These are phyloP conservation scores for Latheticus oryzae DNA, from an alignment of 2,888 invertebrate species.

Conservation along the genomic window DNA sequence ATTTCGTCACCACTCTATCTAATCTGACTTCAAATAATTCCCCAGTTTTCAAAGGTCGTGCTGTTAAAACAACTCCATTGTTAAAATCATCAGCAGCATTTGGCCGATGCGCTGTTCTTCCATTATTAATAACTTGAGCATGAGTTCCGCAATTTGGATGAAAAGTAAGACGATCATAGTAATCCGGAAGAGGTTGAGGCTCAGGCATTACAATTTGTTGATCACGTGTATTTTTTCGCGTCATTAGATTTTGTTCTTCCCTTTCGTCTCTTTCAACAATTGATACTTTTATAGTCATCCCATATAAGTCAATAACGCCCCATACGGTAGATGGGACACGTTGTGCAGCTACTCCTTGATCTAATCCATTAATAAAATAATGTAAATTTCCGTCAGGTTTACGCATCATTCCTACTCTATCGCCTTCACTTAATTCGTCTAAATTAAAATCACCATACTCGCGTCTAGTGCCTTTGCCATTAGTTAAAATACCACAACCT, in stretches of 20 bases:
- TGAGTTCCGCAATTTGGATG: constrained; percentile 93
- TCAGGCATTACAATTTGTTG: constrained; percentile 64
- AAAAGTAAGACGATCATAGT: constrained; percentile 82
- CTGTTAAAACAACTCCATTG: constrained; percentile 92
- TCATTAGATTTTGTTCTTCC: constrained; percentile 80
- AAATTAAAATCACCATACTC: constrained; percentile 95
- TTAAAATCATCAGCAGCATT: constrained; percentile 95
- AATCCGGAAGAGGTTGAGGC: constrained; percentile 65
- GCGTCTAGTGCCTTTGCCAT: constrained; percentile 92
- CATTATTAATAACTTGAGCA: constrained; percentile 91
- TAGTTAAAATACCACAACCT: constrained; percentile 95
- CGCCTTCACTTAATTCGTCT: constrained; percentile 93
- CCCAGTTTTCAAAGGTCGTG: constrained; percentile 84
- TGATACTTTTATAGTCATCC: constrained; percentile 90
- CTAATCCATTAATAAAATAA: constrained; percentile 92
- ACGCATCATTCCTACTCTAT: constrained; percentile 92
- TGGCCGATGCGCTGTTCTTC: constrained; percentile 90
- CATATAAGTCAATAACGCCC: constrained; percentile 96
- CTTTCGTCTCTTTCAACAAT: constrained; percentile 87
- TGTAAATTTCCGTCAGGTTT: constrained; percentile 87
- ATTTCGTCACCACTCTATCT: constrained; percentile 90
- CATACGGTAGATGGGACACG: constrained; percentile 85
- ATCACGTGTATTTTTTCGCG: constrained; percentile 73
- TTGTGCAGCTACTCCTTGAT: constrained; percentile 91
- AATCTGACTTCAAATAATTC: constrained; percentile 94